Conservation (phyloP, 2,113 vertebrate species). For the Melanerpes aurifrons region DNA sequence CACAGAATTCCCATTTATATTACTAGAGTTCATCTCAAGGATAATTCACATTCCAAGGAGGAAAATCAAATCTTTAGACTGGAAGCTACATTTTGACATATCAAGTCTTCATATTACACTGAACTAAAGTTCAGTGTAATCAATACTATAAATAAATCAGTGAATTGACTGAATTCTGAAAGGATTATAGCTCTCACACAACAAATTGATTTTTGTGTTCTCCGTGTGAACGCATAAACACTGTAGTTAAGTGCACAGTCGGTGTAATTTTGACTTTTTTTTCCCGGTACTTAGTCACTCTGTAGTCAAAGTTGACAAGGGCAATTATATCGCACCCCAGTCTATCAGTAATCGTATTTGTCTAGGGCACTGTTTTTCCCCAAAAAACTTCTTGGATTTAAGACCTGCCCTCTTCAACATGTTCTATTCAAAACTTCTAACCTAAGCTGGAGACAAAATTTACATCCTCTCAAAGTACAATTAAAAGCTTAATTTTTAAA, state of each 20-base stretch:
- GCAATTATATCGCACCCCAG: constrained; percentile 35
- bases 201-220: constrained; percentile 64
- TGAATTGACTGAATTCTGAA: constrained; percentile 52
- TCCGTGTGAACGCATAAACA: constrained; percentile 30
- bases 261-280: constrained; percentile 65
- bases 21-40: not conserved
- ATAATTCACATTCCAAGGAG: not conserved
- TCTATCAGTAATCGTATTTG: not conserved
- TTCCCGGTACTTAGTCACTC: constrained; percentile 60
- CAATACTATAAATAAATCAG: constrained; percentile 67
- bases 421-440: constrained; percentile 1
- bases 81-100: not conserved
- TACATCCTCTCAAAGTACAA: not conserved
- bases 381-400: not conserved
- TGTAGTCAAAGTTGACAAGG: constrained; percentile 66
- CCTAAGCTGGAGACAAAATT: not conserved
- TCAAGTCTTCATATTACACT: constrained; percentile 26
- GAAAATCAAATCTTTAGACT: constrained; percentile 29
- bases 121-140: constrained; percentile 43
- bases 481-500: not conserved
- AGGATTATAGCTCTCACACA: constrained; percentile 42
- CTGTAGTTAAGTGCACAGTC: constrained; percentile 52
- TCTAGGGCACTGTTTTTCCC: not conserved
- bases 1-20: not conserved
- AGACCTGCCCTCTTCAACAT: not conserved